These are phyloP conservation scores for Drosophila sproati DNA, from an alignment of 1,140 invertebrate genomes.

Conservation along the genomic window DNA sequence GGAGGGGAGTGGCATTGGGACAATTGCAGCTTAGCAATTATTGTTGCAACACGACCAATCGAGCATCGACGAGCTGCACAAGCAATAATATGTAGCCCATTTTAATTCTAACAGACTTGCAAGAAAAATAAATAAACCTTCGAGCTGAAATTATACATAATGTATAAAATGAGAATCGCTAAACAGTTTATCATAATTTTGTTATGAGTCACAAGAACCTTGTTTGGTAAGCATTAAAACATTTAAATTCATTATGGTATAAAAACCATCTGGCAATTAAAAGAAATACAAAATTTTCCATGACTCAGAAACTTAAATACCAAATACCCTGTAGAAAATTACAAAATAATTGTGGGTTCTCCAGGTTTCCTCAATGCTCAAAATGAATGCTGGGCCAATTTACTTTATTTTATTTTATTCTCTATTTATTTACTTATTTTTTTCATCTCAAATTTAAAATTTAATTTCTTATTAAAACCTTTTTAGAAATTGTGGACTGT, in stretches of 20 bases:
- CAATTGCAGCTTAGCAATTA: conserved; percentile 64
- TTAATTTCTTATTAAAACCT: no score
- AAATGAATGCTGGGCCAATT: no score
- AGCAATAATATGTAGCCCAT: conserved; percentile 47
- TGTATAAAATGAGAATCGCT: no score
- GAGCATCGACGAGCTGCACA: conserved; percentile 22
- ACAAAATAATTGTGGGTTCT: no score
- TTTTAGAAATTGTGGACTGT: no score
- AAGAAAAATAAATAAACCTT: conserved; percentile 26
- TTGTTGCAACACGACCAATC: conserved; percentile 61
- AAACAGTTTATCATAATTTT: no score
- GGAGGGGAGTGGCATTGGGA: neutral
- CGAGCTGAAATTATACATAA: neutral
- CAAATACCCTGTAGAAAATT: conserved; percentile 7
- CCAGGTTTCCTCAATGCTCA: no score
- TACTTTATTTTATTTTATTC: no score
- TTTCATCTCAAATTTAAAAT: no score
- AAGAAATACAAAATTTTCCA: conserved; percentile 22
- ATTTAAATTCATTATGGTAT: neutral
- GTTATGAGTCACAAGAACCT: no score
- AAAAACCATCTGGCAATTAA: conserved; percentile 18
- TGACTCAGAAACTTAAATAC: neutral
- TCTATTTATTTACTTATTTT: no score
- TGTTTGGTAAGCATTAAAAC: no score
- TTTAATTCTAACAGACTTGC: conserved; percentile 43